Conservation (phyloP, 2,888 invertebrate species). For the Pristionchus fissidentatus region DNA sequence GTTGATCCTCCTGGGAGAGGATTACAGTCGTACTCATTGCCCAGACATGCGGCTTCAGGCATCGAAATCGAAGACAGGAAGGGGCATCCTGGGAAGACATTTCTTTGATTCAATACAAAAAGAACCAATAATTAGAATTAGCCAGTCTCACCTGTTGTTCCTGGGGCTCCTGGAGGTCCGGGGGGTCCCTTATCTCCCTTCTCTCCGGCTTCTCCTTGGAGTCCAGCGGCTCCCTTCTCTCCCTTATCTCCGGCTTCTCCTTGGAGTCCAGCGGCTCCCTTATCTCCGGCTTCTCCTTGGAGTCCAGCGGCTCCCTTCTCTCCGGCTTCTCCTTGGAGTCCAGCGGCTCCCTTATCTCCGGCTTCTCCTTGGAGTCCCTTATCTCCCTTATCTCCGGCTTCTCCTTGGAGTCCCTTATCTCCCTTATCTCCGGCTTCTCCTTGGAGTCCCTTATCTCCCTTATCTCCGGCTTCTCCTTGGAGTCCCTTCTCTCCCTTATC, state of each 20-base stretch:
- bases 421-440: not conserved
- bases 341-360: no score
- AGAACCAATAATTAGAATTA: not conserved
- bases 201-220: no score
- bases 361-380: no score
- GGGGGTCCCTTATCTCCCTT: not conserved
- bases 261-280: no score
- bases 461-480: no score
- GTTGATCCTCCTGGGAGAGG: conserved; percentile 12
- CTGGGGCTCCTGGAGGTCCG: not conserved
- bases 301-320: no score
- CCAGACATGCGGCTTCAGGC: not conserved
- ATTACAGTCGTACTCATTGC: conserved; percentile 9
- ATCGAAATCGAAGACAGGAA: not conserved
- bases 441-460: no score
- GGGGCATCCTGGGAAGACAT: not conserved
- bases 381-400: not conserved
- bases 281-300: not conserved
- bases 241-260: no score
- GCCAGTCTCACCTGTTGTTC: not conserved
- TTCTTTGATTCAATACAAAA: not conserved
- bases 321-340: no score
- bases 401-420: not conserved
- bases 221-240: not conserved
- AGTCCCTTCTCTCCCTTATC: no score